Base-by-base conservation (phyloP, 2,113 vertebrate genomes). In the Bolborhynchus lineola region DNA sequence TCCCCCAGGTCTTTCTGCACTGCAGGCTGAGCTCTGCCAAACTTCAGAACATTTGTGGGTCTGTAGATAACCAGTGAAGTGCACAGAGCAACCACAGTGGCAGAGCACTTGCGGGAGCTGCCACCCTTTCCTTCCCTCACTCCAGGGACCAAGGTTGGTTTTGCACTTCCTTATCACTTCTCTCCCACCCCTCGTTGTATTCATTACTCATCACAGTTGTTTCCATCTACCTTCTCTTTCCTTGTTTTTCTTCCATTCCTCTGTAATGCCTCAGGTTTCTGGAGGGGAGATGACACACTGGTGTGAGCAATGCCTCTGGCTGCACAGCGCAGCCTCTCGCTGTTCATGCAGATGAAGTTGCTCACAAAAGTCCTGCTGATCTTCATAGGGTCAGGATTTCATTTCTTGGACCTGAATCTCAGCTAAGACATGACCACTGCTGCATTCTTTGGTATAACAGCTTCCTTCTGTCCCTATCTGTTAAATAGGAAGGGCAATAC, bases 1-100 rank as follows among this genome's bases (percentile, higher is more conserved):
- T 60, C 55, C 17, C 50, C 75, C 31, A 31, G 63, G 50, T 52
- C 37, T 67, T 76, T 39, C 49, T 65, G 50, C 20, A 10, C 24
- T 60, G 39, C 13, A 53, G 39, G 29, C 49, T 72, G 52, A 78
- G 42, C 35, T 50, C n/a, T 35, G 21, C 25, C 71, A 47, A 62
- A 39, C 8, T 63, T 68, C 13, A 7, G 29, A 57, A 14, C 9
- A 19, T 21, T 46, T 33, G 59, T 70, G 24, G 25, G 39, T 60
- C 25, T 71, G 31, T 19, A 59, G 59, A 55, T 46, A 35, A 35
- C 31, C 39, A 28, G 33, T 14, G 39, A 83, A 47, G 24, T 15
- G 12, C 31, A 42, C 1, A 53, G 24, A 57, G 39, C 17, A 47
- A 28, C 26, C 16, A 26, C 0, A 0, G 17, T 0, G 11, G 78